These are phyloP conservation scores for Cygnus olor DNA, from an alignment of 2,797 vertebrate genomes.

Conservation along the genomic window DNA sequence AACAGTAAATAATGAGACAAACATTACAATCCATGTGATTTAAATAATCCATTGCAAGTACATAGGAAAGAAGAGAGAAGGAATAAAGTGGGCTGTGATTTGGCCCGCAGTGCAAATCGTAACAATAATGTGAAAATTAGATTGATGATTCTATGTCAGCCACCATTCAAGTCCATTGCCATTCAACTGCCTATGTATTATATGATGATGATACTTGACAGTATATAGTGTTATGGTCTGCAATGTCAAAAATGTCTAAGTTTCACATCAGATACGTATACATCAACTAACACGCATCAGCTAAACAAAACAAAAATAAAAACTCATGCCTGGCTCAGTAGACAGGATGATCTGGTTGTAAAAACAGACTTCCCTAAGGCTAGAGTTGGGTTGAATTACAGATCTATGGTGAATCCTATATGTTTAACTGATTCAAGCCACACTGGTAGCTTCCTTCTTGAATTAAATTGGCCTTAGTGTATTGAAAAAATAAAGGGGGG, in stretches of 20 bases:
- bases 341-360: neutral
- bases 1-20: neutral
- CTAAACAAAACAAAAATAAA: neutral
- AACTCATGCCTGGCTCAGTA: neutral
- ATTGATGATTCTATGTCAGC: neutral
- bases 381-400: neutral
- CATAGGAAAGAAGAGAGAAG: neutral
- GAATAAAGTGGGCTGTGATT: neutral
- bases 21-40: slow-evolving; percentile 19
- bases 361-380: neutral
- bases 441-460: neutral
- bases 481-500: neutral
- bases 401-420: neutral
- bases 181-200: neutral
- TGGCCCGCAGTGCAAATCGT: neutral
- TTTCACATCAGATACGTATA: neutral
- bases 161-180: neutral
- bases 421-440: neutral
- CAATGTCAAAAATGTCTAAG: neutral
- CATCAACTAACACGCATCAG: neutral
- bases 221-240: neutral
- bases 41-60: slow-evolving; percentile 9
- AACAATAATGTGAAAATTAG: neutral
- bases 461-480: neutral
- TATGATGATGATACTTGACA: neutral